Base-by-base conservation (phyloP, 2,888 invertebrate genomes). In the Pardosa pseudoannulata region DNA sequence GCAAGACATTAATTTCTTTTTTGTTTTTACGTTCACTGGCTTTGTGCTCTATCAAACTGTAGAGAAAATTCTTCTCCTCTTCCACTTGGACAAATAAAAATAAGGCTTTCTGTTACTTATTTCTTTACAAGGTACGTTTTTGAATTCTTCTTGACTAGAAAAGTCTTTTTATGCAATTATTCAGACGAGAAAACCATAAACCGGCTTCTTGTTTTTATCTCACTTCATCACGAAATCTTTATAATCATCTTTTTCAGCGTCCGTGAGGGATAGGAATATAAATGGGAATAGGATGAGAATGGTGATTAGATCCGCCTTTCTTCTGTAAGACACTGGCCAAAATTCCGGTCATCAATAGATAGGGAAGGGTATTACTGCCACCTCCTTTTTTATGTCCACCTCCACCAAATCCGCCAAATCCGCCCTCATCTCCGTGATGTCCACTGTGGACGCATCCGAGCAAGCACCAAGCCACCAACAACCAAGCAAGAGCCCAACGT, bases 291-390 rank as follows among this genome's bases (percentile, higher is more conserved):
- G 71, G 71, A 7, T 23, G 19, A 19, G 41, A 23, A 50, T 72
- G 50, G 50, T 72, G 72, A 27, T 56, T 29, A n/a, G 9, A 11
- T 1, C 31, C 27, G 19, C 56, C 50, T 50, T 56, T 50, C 19
- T 27, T 50, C 32, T 72, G 72, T 19, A 72, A 27, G 9, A 72
- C 72, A 31, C 72, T 72, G 19, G 72, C 72, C 28, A 72, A 31
- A 9, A 72, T 27, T 23, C 72, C 72, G 7, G 72, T 56, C 9
- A 72, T 13, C 1, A 72, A 46, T 16, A 72, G 32, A n/a, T 72
- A 50, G 7, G 50, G 50, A 0, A 72, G 23, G 3, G 56, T 56
- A 32, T 19, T 56, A 19, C 16, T 50, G 3, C 56, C 56, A 19
- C 56, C 56, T 50, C 39, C 39, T 72, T 31, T 31, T 28, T 56